Base-by-base conservation (phyloP, 2,113 vertebrate species). In the Marmota flaviventris region DNA sequence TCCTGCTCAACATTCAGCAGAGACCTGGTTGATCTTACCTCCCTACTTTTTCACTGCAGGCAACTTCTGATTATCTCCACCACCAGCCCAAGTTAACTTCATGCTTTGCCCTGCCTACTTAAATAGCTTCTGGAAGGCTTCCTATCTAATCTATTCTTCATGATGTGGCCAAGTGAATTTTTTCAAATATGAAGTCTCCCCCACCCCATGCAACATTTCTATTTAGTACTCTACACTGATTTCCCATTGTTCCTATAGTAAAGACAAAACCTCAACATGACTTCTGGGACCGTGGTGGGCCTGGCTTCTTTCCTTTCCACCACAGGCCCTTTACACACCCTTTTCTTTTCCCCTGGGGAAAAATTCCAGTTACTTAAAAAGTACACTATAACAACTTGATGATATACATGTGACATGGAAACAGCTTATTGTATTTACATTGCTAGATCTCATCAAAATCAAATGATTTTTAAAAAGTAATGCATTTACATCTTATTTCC, bases 371-470 rank as follows among this genome's bases (percentile, higher is more conserved):
- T 37, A 76, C 39, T 81, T 32, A 17, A 48, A 56, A 83, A 61
- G 77, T 4, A 9, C 7, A 10, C 0, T 18, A 82, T 25, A 85
- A 89, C 70, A 42, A 85, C 61, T n/a, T 37, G 81, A 45, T 48
- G 17, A 51, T 22, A 8, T 0, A 29, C 8, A 29, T 61, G 73
- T n/a, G 25, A 72, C 72, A n/a, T 16, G 85, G 85, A 94, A 94
- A 97, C 82, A 12, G 70, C 34, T 79, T 45, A 58, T 1, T 67
- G 16, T 67, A 25, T 73, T 95, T 83, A 8, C 7, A 48, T 42
- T 79, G 73, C 70, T 93, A 85, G 94, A 77, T 79, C 70, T 95
- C 77, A 94, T 16, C 45, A 70, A 75, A 51, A 76, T 72, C 22
- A 83, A 76, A 73, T 24, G 56, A 82, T n/a, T 75, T 95, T 12